These are phyloP conservation scores for Simalia tracyae DNA, from an alignment of 2,797 vertebrate genomes.

Conservation along the genomic window DNA sequence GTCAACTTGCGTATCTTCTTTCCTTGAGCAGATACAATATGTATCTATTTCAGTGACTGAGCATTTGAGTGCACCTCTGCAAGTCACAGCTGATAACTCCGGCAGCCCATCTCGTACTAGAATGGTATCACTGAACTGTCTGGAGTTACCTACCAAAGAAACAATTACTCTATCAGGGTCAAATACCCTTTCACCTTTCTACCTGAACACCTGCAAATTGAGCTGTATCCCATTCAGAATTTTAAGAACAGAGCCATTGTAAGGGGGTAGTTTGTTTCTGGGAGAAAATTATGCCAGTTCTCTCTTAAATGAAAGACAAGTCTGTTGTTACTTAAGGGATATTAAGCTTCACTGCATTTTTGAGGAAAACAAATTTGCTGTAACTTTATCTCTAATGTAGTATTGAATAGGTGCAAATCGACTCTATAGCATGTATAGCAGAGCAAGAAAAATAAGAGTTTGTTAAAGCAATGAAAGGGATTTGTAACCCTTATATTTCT, in stretches of 20 bases:
- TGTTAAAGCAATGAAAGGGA: slow-evolving; percentile 79
- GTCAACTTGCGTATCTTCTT: slow-evolving; percentile 27
- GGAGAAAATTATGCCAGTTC: slow-evolving; percentile 72
- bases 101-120: slow-evolving; percentile 72
- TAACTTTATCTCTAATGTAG: slow-evolving; percentile 99
- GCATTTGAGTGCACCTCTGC: slow-evolving; percentile 70
- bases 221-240: slow-evolving; percentile 77
- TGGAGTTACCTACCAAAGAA: slow-evolving; percentile 80
- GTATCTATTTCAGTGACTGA: slow-evolving; percentile 68
- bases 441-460: slow-evolving; percentile 75
- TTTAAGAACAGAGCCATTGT: slow-evolving; percentile 87
- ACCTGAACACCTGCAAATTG: slow-evolving; percentile 87
- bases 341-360: slow-evolving; percentile 91
- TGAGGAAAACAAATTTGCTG: slow-evolving; percentile 99
- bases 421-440: slow-evolving; percentile 84
- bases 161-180: slow-evolving; percentile 73
- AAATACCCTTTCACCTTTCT: slow-evolving; percentile 79
- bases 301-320: slow-evolving; percentile 84
- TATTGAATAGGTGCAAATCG: slow-evolving; percentile 91
- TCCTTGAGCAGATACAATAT: slow-evolving; percentile 45
- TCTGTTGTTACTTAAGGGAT: slow-evolving; percentile 89
- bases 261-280: slow-evolving; percentile 82
- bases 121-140: slow-evolving; percentile 75
- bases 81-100: slow-evolving; percentile 72
- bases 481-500: slow-evolving; percentile 87